Conservation (phyloP, 2,113 vertebrate species). For the Caloenas nicobarica region DNA sequence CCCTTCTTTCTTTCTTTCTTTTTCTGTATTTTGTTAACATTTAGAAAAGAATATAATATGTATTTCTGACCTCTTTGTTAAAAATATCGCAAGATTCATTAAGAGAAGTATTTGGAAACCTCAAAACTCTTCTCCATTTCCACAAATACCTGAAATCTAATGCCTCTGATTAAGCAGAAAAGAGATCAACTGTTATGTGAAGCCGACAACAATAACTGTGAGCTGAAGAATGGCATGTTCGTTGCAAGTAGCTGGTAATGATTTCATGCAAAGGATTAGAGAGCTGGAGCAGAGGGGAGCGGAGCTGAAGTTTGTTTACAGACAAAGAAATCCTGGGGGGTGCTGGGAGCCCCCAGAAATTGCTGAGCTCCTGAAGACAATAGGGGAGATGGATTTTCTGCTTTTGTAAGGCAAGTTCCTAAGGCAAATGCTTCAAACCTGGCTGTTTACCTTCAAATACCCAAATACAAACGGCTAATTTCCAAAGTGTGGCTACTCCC, state of each 20-base stretch:
- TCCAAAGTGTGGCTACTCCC: background rate
- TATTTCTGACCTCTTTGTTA: constrained; percentile 53
- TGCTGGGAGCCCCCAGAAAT: background rate
- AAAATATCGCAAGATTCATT: constrained; percentile 52
- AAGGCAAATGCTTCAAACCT: background rate
- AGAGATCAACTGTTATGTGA: constrained; percentile 39
- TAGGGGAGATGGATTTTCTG: background rate
- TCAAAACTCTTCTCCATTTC: constrained; percentile 44
- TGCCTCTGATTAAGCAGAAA: constrained; percentile 36
- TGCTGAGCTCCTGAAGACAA: background rate
- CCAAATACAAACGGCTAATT: background rate
- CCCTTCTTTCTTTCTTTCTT: constrained; percentile 29
- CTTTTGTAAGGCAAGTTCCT: background rate
- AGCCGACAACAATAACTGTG: constrained; percentile 49
- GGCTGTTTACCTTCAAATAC: background rate
- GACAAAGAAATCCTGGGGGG: background rate
- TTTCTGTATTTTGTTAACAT: constrained; percentile 55
- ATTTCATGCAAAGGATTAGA: constrained; percentile 27
- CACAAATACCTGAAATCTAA: constrained; percentile 58
- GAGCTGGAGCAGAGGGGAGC: background rate
- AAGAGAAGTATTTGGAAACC: constrained; percentile 42
- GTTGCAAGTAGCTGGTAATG: constrained; percentile 40
- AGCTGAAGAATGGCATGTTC: constrained; percentile 37
- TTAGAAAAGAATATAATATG: constrained; percentile 22
- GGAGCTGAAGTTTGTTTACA: background rate